Evolutionary conservation across 2,888 invertebrate genomes (phyloP).

Genomic region (Temnothorax unifasciatus): DNA sequence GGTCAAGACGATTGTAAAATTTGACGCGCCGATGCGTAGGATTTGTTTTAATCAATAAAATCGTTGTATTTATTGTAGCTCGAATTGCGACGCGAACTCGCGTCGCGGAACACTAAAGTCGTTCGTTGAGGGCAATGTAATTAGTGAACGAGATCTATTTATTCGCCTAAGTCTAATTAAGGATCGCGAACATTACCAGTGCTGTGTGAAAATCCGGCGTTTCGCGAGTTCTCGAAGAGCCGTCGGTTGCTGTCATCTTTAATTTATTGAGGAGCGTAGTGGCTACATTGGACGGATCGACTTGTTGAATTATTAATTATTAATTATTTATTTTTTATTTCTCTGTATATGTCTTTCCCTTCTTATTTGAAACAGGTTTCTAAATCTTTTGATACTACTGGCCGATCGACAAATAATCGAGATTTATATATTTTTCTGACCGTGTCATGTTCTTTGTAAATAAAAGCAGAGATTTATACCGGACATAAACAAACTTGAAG

Average conservation of each 20-base stretch:
- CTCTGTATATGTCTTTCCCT: neutral
- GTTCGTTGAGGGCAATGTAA: slow-evolving; percentile 67
- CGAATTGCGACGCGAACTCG: neutral
- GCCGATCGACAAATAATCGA: neutral
- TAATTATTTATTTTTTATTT: neutral
- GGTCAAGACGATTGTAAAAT: slow-evolving; percentile 8
- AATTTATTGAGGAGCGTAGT: neutral
- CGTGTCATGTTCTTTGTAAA: neutral
- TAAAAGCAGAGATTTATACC: neutral
- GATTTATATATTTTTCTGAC: neutral
- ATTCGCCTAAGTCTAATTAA: slow-evolving; percentile 73
- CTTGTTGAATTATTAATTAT: neutral
- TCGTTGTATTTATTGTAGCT: slow-evolving; percentile 72
- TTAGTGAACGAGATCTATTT: slow-evolving; percentile 76
- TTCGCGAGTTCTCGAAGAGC: slow-evolving; percentile 18
- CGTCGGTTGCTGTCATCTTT: neutral
- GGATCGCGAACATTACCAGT: slow-evolving; percentile 72
- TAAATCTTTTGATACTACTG: neutral
- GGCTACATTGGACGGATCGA: neutral
- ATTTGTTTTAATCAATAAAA: slow-evolving; percentile 57
- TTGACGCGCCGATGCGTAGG: neutral
- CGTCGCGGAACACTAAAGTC: slow-evolving; percentile 48
- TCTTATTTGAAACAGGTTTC: neutral
- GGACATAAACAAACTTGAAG: neutral
- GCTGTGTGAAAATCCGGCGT: slow-evolving; percentile 66